phyloP scores from a whole-genome alignment of 2,113 vertebrate species.

The Condylura cristata region DNA sequence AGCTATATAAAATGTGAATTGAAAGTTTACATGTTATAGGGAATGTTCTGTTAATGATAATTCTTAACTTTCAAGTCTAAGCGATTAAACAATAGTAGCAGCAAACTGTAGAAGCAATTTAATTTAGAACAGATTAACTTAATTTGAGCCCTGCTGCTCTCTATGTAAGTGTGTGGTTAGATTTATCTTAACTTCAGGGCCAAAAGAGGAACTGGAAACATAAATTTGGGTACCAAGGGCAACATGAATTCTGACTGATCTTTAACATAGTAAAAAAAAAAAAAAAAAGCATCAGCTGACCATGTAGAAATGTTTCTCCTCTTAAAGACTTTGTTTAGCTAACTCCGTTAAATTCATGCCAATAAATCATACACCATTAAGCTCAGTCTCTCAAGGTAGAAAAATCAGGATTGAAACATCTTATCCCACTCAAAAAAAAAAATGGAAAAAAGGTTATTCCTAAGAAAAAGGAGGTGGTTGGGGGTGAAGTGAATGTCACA shows the following conservation, averaged over 20 bases:
- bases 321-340: neutral
- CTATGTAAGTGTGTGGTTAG: neutral
- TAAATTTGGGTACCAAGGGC: neutral
- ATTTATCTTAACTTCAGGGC: neutral
- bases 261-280: neutral
- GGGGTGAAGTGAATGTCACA: neutral
- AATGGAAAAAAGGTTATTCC: neutral
- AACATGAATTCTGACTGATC: neutral
- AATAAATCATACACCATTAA: constrained; percentile 13
- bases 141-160: neutral
- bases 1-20: neutral
- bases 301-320: neutral
- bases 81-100: neutral
- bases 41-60: neutral
- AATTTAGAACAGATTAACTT: neutral
- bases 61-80: constrained; percentile 8
- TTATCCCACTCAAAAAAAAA: neutral
- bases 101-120: neutral
- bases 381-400: neutral
- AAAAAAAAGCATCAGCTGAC: neutral
- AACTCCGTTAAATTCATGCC: neutral
- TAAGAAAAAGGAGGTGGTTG: neutral
- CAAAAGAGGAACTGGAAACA: neutral
- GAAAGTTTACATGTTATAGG: neutral
- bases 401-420: neutral